A percentile compares a stretch with the other conserved stretches of the same genome.
These are phyloP conservation scores for Sebastes kiyomatsui DNA, from an alignment of 2,797 vertebrate species.

Conservation along the genomic window DNA sequence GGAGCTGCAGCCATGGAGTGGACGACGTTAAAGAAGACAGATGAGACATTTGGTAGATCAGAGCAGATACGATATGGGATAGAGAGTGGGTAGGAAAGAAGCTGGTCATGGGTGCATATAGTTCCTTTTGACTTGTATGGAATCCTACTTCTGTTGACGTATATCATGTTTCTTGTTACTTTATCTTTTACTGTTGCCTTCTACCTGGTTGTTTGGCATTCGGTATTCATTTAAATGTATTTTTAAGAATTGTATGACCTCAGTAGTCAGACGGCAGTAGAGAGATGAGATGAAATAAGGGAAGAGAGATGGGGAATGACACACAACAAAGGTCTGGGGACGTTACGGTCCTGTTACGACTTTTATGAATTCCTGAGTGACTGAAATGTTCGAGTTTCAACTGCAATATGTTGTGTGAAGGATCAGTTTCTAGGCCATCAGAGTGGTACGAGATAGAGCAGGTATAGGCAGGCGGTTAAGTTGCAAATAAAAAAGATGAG, in stretches of 20 bases:
- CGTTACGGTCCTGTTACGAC: not conserved
- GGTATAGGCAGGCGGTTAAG: not conserved
- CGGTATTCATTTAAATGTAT: not conserved
- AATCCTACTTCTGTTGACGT: not conserved
- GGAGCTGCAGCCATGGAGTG: not conserved
- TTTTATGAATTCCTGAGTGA: not conserved
- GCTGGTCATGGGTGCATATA: not conserved
- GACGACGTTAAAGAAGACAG: not conserved
- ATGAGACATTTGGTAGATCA: not conserved
- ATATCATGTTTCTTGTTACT: not conserved
- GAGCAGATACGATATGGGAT: not conserved
- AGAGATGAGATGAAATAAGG: not conserved
- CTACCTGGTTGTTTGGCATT: not conserved
- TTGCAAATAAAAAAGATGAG: conserved; percentile 9
- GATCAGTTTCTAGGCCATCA: not conserved
- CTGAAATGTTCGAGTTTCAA: not conserved
- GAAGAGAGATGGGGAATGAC: not conserved
- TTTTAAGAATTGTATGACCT: not conserved
- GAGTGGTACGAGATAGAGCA: not conserved
- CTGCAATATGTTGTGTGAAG: not conserved
- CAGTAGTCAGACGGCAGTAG: not conserved
- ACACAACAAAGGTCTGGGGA: not conserved
- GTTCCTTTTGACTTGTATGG: not conserved
- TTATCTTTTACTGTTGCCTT: not conserved
- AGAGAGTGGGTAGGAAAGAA: not conserved